A percentile compares a stretch with the other conserved stretches of the same genome.
phyloP scores from a whole-genome alignment of 92 coral and sea anemone species.

The Plumapathes pennacea region DNA sequence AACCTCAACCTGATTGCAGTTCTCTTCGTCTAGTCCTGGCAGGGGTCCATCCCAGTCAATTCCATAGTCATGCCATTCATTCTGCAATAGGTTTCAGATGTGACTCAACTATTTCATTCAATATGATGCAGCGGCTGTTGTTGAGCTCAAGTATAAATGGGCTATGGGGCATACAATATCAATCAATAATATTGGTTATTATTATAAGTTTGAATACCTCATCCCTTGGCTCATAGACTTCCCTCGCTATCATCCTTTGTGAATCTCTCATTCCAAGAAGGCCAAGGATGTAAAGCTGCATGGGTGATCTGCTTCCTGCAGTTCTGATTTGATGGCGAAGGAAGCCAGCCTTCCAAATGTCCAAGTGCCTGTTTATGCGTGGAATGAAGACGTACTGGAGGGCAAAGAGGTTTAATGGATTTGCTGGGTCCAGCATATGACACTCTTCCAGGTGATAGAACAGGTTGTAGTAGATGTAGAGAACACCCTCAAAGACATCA shows the following conservation, averaged over 20 bases:
- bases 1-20: constrained; percentile 24
- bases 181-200: too few relatives aligned
- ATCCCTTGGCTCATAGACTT: constrained; percentile 23
- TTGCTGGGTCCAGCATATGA: constrained; percentile 13
- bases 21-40: constrained; percentile 6
- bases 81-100: too few relatives aligned
- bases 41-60: constrained; percentile 53
- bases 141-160: too few relatives aligned
- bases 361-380: constrained; percentile 50
- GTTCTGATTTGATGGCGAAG: constrained; percentile 53
- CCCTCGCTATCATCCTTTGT: constrained; percentile 21
- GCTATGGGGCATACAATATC: too few relatives aligned
- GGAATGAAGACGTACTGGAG: constrained; percentile 53
- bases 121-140: too few relatives aligned
- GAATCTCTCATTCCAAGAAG: constrained; percentile 48
- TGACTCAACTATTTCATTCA: too few relatives aligned
- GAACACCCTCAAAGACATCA: constrained; percentile 31
- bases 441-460: constrained; percentile 32
- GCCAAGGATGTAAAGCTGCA: constrained; percentile 55
- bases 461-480: constrained; percentile 24
- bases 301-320: constrained; percentile 52
- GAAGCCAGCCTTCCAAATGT: constrained; percentile 46
- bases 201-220: too few relatives aligned
- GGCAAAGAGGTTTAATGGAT: constrained; percentile 28
- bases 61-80: constrained; percentile 27